Evolutionary conservation across 2,888 invertebrate species (phyloP).

Genomic region (Drosophila borealis): DNA sequence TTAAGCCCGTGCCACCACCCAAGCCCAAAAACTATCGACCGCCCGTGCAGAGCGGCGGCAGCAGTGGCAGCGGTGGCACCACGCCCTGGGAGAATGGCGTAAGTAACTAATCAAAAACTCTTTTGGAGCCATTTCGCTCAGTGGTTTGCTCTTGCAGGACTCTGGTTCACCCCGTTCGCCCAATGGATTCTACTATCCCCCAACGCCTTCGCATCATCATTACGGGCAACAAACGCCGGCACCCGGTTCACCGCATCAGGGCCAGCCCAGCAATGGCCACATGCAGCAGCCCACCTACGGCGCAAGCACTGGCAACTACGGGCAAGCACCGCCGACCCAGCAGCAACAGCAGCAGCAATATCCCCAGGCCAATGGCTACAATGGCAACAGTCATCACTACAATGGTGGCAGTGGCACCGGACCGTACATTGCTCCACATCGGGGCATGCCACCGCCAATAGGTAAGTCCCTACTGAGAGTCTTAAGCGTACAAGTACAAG

Average conservation of each 20-base stretch:
- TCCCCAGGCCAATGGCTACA: conserved; percentile 80
- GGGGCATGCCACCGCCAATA: conserved; percentile 84
- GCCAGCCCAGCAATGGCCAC: conserved; percentile 74
- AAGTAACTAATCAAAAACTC: conserved; percentile 44
- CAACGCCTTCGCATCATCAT: conserved; percentile 84
- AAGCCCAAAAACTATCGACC: conserved; percentile 97
- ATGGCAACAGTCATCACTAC: conserved; percentile 83
- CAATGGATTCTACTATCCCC: conserved; percentile 85
- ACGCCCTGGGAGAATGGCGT: conserved; percentile 86
- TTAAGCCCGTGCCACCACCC: conserved; percentile 96
- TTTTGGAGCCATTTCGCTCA: background rate
- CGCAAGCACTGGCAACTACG: conserved; percentile 71
- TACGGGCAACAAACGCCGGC: conserved; percentile 81
- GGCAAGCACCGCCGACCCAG: conserved; percentile 64
- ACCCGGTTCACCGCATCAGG: conserved; percentile 81
- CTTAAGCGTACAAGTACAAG: no score
- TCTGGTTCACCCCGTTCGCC: conserved; percentile 84
- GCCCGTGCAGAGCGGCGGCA: conserved; percentile 86
- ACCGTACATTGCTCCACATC: conserved; percentile 84
- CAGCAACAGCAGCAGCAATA: conserved; percentile 80
- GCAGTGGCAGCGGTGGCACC: conserved; percentile 72
- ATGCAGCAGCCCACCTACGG: conserved; percentile 77
- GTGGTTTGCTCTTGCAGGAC: conserved; percentile 68
- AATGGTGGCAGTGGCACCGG: conserved; percentile 83
- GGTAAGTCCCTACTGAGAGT: conserved; percentile 62